Conservation (phyloP, 1,140 invertebrate species). For the Thaumetopoea pityocampa region DNA sequence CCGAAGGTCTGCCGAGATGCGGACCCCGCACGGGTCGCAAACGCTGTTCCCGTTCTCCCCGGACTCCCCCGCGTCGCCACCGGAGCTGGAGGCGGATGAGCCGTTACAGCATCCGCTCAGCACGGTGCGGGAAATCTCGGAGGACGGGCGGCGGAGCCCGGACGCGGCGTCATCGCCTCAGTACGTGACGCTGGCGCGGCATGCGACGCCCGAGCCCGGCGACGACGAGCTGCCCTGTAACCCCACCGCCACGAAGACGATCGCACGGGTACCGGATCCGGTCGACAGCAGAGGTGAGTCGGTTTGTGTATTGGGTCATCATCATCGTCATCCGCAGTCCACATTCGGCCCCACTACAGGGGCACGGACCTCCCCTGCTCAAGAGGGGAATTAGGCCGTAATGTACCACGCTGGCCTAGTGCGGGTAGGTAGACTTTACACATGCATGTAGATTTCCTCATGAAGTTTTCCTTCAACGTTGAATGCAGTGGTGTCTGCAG, state of each 20-base stretch:
- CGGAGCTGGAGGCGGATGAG: slow-evolving; percentile 28
- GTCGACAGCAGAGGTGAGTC: slow-evolving; percentile 23
- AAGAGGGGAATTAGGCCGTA: no score
- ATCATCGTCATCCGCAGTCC: background rate
- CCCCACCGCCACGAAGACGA: slow-evolving; percentile 33
- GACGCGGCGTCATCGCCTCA: slow-evolving; percentile 10
- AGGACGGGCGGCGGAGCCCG: slow-evolving; percentile 34
- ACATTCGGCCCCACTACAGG: no score
- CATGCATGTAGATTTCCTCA: no score
- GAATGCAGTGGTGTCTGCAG: no score
- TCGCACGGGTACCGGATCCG: slow-evolving; percentile 20
- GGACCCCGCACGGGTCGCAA: slow-evolving; percentile 40
- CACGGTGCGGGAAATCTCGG: slow-evolving; percentile 50
- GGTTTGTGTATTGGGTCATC: background rate
- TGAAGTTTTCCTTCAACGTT: no score
- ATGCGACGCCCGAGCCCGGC: slow-evolving; percentile 9
- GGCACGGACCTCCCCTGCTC: no score
- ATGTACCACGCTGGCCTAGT: no score
- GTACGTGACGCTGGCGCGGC: slow-evolving; percentile 11
- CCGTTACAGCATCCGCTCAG: slow-evolving; percentile 32
- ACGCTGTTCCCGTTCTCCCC: slow-evolving; percentile 48
- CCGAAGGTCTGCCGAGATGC: slow-evolving; percentile 10
- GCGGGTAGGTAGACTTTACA: no score
- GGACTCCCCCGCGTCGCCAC: slow-evolving; percentile 42
- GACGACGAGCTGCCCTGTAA: slow-evolving; percentile 31